Percentiles rank a stretch among this genome's conserved stretches.
These are phyloP conservation scores for Panurus biarmicus DNA, from an alignment of 2,113 vertebrate genomes.

Conservation along the genomic window DNA sequence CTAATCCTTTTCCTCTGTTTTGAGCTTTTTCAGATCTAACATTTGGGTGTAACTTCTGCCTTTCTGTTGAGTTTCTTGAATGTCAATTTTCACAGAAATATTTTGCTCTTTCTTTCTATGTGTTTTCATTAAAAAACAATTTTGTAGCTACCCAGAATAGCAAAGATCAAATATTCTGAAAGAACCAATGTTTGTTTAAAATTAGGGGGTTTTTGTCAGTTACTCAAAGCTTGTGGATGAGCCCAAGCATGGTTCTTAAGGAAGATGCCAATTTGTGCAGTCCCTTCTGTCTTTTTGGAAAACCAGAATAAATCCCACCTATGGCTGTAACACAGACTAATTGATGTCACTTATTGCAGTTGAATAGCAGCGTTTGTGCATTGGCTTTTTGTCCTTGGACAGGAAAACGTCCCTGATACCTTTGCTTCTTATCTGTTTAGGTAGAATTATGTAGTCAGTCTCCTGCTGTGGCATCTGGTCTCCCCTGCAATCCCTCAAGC, in stretches of 20 bases:
- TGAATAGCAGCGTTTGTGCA: background rate
- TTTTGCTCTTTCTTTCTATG: background rate
- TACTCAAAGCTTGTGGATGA: background rate
- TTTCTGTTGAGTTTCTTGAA: background rate
- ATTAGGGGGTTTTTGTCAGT: fast-evolving
- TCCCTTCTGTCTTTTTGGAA: background rate
- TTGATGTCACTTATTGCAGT: background rate
- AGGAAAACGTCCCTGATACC: background rate
- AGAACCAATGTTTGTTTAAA: background rate
- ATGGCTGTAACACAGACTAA: background rate
- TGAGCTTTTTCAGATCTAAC: background rate
- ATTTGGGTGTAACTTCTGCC: background rate
- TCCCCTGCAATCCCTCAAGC: background rate
- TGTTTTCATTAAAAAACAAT: background rate
- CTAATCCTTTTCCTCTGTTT: background rate
- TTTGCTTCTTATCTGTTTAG: background rate
- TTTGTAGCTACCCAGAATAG: background rate
- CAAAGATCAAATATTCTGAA: background rate
- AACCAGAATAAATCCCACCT: background rate
- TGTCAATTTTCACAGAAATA: background rate
- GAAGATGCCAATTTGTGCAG: background rate
- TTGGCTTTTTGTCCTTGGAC: background rate
- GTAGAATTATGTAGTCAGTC: background rate
- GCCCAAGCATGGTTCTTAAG: background rate
- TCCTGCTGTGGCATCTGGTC: background rate